Evolutionary conservation across 2,113 vertebrate species (phyloP).

Genomic region (Picathartes gymnocephalus): DNA sequence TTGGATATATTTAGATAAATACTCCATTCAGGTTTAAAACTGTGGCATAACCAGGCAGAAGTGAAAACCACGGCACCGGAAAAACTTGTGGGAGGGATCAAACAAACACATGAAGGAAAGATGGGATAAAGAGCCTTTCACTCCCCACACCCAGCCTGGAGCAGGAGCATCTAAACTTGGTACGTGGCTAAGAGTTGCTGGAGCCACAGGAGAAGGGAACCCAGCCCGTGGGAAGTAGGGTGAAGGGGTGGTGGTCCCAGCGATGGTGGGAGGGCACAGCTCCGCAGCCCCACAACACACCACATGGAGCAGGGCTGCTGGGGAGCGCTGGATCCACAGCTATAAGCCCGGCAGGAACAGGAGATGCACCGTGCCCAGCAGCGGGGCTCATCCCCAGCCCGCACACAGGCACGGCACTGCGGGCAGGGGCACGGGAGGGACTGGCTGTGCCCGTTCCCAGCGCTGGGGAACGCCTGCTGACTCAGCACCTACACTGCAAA

Average conservation of each 20-base stretch:
- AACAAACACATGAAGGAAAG: background rate
- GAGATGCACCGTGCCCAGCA: background rate
- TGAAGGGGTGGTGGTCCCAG: rapidly evolving
- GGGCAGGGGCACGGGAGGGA: background rate
- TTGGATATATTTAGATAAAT: conserved; percentile 44
- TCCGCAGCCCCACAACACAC: too few species aligned
- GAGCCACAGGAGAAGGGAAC: background rate
- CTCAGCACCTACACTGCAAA: background rate
- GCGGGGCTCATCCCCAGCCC: background rate
- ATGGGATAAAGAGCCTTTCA: conserved; percentile 52
- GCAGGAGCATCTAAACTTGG: background rate
- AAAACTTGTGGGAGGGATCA: conserved; percentile 16
- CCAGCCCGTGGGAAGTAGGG: background rate
- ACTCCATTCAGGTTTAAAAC: conserved; percentile 7
- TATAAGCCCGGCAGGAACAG: background rate
- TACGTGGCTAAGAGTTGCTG: background rate
- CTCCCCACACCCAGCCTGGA: background rate
- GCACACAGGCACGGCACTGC: rapidly evolving
- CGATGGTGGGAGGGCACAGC: rapidly evolving
- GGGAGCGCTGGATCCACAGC: background rate
- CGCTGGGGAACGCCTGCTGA: background rate
- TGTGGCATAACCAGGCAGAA: background rate
- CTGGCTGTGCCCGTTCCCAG: background rate
- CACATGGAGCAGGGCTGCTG: rapidly evolving
- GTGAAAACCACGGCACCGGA: background rate